Conservation (phyloP, 2,888 invertebrate genomes). For the Drosophila lacicola region DNA sequence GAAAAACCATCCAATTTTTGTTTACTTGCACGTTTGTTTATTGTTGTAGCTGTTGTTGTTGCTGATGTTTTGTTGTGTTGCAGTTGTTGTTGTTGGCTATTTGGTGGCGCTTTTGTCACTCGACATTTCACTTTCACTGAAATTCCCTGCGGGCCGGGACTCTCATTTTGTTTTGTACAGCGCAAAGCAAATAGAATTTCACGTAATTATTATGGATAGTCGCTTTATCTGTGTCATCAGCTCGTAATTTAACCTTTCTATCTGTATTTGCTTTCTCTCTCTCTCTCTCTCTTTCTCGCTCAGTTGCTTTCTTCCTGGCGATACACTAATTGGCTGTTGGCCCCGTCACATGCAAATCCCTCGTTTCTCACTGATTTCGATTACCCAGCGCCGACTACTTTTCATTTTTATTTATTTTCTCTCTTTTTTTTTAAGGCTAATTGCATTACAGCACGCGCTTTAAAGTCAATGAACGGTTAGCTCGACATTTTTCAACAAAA, state of each 20-base stretch:
- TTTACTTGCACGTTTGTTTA: slow-evolving; percentile 44
- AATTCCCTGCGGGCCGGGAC: slow-evolving; percentile 1
- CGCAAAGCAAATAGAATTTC: slow-evolving; percentile 30
- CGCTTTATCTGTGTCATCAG: slow-evolving; percentile 35
- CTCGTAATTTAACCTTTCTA: slow-evolving; percentile 31
- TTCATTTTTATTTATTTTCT: background rate
- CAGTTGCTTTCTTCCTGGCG: background rate
- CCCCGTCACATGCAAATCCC: slow-evolving; percentile 62
- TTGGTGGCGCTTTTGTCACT: slow-evolving; percentile 46
- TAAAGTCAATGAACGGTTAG: slow-evolving; percentile 75
- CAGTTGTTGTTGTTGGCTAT: slow-evolving; percentile 24
- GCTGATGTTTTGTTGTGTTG: slow-evolving; percentile 5
- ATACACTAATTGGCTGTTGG: slow-evolving; percentile 57
- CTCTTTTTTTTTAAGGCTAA: slow-evolving; percentile 58
- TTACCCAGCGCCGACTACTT: slow-evolving; percentile 15
- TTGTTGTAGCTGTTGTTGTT: slow-evolving; percentile 19
- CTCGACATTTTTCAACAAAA: slow-evolving; percentile 24
- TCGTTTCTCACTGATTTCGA: slow-evolving; percentile 67
- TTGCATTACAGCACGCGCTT: slow-evolving; percentile 75
- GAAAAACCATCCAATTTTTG: slow-evolving; percentile 72
- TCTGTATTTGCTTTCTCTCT: slow-evolving; percentile 8
- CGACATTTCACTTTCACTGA: slow-evolving; percentile 53
- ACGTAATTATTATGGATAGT: slow-evolving; percentile 43
- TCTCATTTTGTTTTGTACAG: slow-evolving; percentile 23
- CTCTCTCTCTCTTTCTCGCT: background rate